Percentiles rank a stretch among this genome's conserved stretches.
Conservation (phyloP, 2,113 vertebrate genomes). For the Tragelaphus imberbis region DNA sequence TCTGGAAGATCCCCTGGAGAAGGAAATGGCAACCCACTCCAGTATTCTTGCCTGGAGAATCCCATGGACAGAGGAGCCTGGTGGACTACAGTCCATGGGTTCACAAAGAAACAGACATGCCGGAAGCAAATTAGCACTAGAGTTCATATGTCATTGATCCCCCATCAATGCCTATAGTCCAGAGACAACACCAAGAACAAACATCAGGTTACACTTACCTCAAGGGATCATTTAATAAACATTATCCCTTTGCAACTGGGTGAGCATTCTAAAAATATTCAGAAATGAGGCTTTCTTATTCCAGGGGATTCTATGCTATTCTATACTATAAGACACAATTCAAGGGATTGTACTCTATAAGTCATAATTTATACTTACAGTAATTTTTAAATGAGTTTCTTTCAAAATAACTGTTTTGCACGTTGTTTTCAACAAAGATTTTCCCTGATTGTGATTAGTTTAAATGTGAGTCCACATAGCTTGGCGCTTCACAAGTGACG, state of each 20-base stretch:
- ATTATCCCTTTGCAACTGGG: background rate
- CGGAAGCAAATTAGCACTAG: background rate
- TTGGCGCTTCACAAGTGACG: background rate
- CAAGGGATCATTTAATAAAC: background rate
- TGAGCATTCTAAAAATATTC: background rate
- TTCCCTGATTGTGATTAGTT: background rate
- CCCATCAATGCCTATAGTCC: background rate
- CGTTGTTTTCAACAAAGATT: background rate
- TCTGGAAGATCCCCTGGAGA: background rate
- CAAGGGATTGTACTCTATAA: background rate
- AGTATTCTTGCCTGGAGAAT: background rate
- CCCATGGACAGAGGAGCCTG: background rate
- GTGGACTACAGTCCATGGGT: background rate
- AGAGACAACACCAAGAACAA: background rate
- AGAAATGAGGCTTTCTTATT: conserved; percentile 28
- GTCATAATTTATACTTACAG: background rate
- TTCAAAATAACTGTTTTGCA: background rate
- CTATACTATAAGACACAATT: background rate
- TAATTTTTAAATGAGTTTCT: background rate
- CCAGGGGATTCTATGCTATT: background rate
- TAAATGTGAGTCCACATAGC: background rate
- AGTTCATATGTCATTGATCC: background rate
- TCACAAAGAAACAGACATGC: background rate
- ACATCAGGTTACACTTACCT: background rate
- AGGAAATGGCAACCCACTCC: background rate